Base-by-base conservation (phyloP, 2,113 vertebrate species). In the Marmota monax region DNA sequence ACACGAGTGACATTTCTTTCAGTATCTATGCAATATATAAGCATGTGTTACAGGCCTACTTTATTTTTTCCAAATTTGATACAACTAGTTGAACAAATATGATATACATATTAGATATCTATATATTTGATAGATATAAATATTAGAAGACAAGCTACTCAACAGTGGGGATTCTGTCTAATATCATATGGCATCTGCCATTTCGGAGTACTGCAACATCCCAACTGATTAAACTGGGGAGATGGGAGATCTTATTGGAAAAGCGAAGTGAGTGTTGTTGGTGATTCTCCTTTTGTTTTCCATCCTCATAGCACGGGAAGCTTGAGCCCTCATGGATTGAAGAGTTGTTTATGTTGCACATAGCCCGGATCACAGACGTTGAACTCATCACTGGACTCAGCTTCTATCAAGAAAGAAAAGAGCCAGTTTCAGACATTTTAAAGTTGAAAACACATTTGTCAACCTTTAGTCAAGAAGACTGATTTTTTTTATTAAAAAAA, bases 381-480 rank as follows among this genome's bases (percentile, higher is more conserved):
- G 99, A 99, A 97, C 99, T 99, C 37, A 98, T 99, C 97, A 99
- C 99, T 0, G 99, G 99, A 94, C 99, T 99, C 88, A 99, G 99
- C 97, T 99, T 99, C 98, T 99, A 99, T 98, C 99, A 99, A 73
- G 98, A 99, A 94, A 98, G 99, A 96, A 98, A 99, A 90, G 98
- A 98, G 97, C 98, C 99, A 12, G 96, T 99, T 89, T 97, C 98
- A 92, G 99, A 99, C 85, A 99, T 99, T 85, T 98, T 99, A 95
- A 99, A 98, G 96, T 98, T 99, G 87, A 99, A 99, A 99, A 99
- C 99, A 0, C 98, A 98, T 95, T 97, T 99, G 88, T 98, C 99
- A 88, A 98, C 92, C 22, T 98, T 98, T 94, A 97, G 97, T 83
- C 94, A 88, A 96, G 96, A 98, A 0, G 96, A 93, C 80, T 98